Percentiles rank a stretch among this genome's conserved stretches.
Evolutionary conservation across 2,888 invertebrate species (phyloP).

Genomic region (Belgica antarctica): DNA sequence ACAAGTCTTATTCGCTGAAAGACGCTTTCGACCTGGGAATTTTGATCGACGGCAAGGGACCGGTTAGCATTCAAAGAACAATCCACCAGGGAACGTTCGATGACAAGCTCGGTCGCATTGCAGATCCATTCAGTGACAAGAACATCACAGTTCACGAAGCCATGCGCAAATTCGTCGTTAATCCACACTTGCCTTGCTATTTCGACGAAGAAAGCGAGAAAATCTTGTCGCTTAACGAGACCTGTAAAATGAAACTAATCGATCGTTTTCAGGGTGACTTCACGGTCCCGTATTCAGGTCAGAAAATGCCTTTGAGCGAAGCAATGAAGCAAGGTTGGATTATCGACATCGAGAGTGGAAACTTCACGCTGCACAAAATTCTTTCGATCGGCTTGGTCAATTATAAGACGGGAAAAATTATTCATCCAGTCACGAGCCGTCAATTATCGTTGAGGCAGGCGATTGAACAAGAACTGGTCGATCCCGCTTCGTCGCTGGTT

Average conservation of each 20-base stretch:
- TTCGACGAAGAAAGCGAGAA: constrained; percentile 74
- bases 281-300: constrained; percentile 67
- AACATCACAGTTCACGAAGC: constrained; percentile 81
- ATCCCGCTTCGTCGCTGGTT: constrained; percentile 71
- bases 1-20: constrained; percentile 66
- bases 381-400: constrained; percentile 77
- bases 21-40: constrained; percentile 79
- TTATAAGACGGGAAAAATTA: constrained; percentile 62
- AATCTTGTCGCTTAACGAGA: constrained; percentile 72
- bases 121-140: constrained; percentile 75
- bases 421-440: constrained; percentile 75
- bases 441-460: constrained; percentile 72
- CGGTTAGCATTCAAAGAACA: constrained; percentile 78
- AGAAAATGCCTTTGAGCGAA: constrained; percentile 66
- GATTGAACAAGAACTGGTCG: constrained; percentile 71
- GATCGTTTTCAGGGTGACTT: constrained; percentile 77
- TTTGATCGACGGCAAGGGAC: constrained; percentile 75
- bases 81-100: constrained; percentile 85
- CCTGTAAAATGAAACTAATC: constrained; percentile 77
- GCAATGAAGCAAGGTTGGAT: constrained; percentile 76
- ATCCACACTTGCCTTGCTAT: constrained; percentile 76
- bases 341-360: constrained; percentile 79
- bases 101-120: constrained; percentile 73
- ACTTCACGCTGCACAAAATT: constrained; percentile 77
- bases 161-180: constrained; percentile 74